Conservation (phyloP, 1,140 invertebrate genomes). For the Drosophila persimilis region DNA sequence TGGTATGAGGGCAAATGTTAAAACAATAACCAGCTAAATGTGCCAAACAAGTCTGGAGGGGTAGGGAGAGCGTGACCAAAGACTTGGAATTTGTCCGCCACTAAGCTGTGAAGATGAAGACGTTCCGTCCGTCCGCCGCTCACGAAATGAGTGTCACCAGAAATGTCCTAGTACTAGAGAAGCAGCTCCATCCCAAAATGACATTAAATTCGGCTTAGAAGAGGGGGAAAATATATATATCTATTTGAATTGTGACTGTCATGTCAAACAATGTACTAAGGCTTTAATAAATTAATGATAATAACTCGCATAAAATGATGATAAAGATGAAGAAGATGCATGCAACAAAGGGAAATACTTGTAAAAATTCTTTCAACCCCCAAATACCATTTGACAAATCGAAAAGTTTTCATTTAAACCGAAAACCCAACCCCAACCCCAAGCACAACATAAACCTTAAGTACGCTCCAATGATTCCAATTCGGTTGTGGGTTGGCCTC, state of each 20-base stretch:
- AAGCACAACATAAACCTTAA: constrained; percentile 47
- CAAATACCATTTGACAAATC: constrained; percentile 60
- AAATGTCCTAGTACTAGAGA: constrained; percentile 22
- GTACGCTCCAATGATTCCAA: constrained; percentile 73
- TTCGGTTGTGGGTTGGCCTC: constrained; percentile 54
- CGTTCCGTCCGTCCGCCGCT: constrained; percentile 13
- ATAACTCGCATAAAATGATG: constrained; percentile 42
- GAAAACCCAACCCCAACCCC: constrained; percentile 6
- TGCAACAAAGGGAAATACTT: background rate
- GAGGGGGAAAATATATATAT: constrained; percentile 20
- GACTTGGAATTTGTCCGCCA: constrained; percentile 59
- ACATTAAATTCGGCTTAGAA: constrained; percentile 54
- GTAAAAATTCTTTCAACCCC: constrained; percentile 28
- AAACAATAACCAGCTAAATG: constrained; percentile 80
- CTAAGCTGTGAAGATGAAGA: constrained; percentile 59
- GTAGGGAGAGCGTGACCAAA: constrained; percentile 45
- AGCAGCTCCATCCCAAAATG: constrained; percentile 23
- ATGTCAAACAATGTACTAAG: constrained; percentile 44
- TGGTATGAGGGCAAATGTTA: constrained; percentile 63
- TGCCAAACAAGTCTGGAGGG: constrained; percentile 32
- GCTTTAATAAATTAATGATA: constrained; percentile 76
- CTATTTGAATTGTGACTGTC: constrained; percentile 54
- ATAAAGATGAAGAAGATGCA: constrained; percentile 23
- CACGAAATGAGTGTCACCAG: constrained; percentile 50
- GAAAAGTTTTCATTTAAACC: constrained; percentile 59